Evolutionary conservation across 2,113 vertebrate genomes (phyloP).

Genomic region (Ceyx margarethae): DNA sequence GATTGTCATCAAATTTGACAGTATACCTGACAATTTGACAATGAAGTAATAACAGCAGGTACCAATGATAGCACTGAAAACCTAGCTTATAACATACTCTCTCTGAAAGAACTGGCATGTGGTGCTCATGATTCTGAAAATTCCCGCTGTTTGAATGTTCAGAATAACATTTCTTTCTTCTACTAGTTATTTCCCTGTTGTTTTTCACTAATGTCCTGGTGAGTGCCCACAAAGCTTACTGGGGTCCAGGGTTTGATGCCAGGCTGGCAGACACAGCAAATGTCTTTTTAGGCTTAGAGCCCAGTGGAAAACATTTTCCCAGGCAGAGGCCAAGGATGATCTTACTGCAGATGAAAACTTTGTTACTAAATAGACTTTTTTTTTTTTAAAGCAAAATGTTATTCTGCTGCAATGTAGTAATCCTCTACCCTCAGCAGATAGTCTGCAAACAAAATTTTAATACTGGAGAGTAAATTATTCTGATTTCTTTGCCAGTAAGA

Average conservation of each 20-base stretch:
- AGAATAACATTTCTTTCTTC: neutral
- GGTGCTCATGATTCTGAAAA: neutral
- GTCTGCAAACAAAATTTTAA: neutral
- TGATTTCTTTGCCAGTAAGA: neutral
- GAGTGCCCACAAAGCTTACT: neutral
- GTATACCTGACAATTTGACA: neutral
- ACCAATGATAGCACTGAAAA: neutral
- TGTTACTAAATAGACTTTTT: neutral
- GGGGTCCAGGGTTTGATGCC: neutral
- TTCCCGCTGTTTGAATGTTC: neutral
- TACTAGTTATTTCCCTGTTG: neutral
- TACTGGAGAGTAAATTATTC: neutral
- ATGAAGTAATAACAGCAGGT: neutral
- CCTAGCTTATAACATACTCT: neutral
- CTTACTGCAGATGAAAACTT: neutral
- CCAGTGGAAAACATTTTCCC: neutral
- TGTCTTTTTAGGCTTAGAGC: neutral
- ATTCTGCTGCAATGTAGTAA: neutral
- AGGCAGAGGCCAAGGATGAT: neutral
- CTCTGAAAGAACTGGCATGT: neutral
- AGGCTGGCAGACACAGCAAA: neutral
- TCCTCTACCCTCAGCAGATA: neutral
- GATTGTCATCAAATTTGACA: neutral
- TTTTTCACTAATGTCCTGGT: neutral
- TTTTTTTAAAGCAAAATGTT: neutral